A percentile compares a stretch with the other conserved stretches of the same genome.
Conservation (phyloP, 1,140 invertebrate species). For the Hestina assimilis region DNA sequence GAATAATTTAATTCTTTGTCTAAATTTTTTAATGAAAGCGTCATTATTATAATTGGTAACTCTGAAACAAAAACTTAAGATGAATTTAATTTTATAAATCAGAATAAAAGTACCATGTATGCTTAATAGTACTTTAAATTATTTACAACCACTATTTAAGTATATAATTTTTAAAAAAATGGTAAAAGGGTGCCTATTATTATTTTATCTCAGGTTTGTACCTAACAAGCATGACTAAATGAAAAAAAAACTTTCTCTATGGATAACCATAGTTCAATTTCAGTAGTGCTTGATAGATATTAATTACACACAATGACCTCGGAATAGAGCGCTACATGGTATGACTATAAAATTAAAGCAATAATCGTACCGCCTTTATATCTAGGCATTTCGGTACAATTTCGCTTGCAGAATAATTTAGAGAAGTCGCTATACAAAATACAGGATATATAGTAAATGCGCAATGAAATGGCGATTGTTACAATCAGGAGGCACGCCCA, state of each 20-base stretch:
- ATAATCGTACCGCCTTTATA: conserved; percentile 1
- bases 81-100: no score
- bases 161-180: no score
- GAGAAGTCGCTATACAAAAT: conserved; percentile 14
- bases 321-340: conserved; percentile 12
- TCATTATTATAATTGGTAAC: no score
- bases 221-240: no score
- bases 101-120: no score
- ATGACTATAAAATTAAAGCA: not conserved
- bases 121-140: no score
- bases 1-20: no score
- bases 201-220: no score
- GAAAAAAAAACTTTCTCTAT: conserved; percentile 1
- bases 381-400: not conserved
- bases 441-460: conserved; percentile 44
- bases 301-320: conserved; percentile 47
- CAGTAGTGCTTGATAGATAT: conserved; percentile 36
- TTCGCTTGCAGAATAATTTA: conserved; percentile 6
- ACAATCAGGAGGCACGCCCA: conserved; percentile 55
- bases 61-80: no score
- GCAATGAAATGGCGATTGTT: conserved; percentile 50
- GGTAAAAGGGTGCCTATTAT: no score
- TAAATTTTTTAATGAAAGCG: no score
- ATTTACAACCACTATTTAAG: no score
- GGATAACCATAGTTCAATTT: conserved; percentile 24